Conservation (phyloP, 2,797 vertebrate species). For the Distichodus sexfasciatus region DNA sequence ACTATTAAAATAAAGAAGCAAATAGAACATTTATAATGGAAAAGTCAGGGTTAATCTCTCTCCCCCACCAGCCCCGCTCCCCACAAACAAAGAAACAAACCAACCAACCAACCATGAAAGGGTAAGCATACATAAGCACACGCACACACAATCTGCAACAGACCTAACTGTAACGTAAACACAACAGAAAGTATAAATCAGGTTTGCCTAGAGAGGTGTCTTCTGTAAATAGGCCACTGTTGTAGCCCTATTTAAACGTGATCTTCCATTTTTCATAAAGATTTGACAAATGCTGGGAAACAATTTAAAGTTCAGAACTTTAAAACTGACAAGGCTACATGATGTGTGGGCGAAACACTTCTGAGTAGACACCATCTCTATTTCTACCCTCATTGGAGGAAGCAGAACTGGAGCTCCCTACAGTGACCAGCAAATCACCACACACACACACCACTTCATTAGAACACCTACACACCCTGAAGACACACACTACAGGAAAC, state of each 20-base stretch:
- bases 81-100: no score
- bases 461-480: no score
- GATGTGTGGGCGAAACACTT: not conserved
- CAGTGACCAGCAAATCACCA: not conserved
- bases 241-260: not conserved
- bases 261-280: not conserved
- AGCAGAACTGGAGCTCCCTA: not conserved
- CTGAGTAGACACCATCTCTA: not conserved
- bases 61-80: no score
- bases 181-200: not conserved
- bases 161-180: not conserved
- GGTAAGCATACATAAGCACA: not conserved
- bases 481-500: not conserved
- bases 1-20: no score
- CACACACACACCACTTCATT: not conserved
- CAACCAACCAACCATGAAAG: constrained; percentile 7
- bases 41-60: no score
- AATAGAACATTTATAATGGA: no score
- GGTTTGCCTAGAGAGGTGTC: not conserved
- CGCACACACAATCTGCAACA: not conserved
- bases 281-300: not conserved
- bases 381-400: not conserved
- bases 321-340: not conserved
- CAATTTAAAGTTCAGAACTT: not conserved
- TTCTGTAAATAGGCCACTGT: not conserved